Conservation (phyloP, 2,888 invertebrate species). For the Volucella inanis region DNA sequence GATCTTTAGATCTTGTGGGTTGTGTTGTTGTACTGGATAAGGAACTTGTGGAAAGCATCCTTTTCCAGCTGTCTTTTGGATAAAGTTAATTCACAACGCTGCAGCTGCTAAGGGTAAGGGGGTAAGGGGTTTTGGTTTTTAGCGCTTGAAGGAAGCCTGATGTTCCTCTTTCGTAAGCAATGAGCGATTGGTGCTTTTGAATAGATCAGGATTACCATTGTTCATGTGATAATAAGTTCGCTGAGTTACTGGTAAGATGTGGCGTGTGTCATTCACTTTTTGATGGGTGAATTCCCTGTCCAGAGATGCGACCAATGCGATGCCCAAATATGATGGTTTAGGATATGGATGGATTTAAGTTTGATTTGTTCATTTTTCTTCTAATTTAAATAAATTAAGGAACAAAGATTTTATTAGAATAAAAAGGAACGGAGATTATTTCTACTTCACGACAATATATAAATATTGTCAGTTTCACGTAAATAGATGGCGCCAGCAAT, state of each 20-base stretch:
- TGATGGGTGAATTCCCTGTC: conserved; percentile 14
- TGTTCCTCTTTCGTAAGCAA: conserved; percentile 76
- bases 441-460: no score
- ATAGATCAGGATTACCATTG: conserved; percentile 56
- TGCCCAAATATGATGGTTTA: no score
- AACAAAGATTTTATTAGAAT: no score
- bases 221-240: conserved; percentile 75
- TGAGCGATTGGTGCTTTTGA: conserved; percentile 76
- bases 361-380: conserved; percentile 9
- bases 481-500: no score
- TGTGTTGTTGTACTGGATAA: conserved; percentile 74
- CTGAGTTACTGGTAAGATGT: conserved; percentile 56
- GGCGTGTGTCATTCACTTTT: conserved; percentile 79
- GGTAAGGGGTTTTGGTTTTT: conserved; percentile 67
- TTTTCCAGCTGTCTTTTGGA: conserved; percentile 76
- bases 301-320: no score
- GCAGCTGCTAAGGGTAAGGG: conserved; percentile 13
- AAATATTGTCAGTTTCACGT: no score
- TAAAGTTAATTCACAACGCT: conserved; percentile 71
- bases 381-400: no score
- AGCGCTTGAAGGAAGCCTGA: conserved; percentile 75
- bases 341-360: conserved; percentile 30
- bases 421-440: no score
- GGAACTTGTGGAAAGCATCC: conserved; percentile 75
- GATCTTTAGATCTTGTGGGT: conserved; percentile 76